A percentile compares a stretch with the other conserved stretches of the same genome.
Evolutionary conservation across 2,113 vertebrate species (phyloP).

Genomic region (Edolisoma coerulescens): DNA sequence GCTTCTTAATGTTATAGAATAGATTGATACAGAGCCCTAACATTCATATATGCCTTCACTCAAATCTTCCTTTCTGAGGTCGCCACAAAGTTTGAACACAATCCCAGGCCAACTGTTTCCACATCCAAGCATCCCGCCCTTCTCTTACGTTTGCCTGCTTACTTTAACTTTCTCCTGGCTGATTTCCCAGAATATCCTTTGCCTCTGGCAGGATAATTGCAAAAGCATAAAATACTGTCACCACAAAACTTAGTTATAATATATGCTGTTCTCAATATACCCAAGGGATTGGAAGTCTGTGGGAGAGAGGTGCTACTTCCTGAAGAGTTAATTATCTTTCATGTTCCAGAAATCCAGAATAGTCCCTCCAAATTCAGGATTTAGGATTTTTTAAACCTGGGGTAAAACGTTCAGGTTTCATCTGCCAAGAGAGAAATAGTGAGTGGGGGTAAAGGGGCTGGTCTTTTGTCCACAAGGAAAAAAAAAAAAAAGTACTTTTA

Average conservation of each 20-base stretch:
- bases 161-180: slow-evolving; percentile 45
- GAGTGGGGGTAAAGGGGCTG: not conserved
- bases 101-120: slow-evolving; percentile 1
- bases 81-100: not conserved
- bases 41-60: not conserved
- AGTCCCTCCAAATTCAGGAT: not conserved
- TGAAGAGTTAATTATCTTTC: slow-evolving; percentile 15
- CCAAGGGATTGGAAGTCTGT: not conserved
- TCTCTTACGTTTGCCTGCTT: slow-evolving; percentile 42
- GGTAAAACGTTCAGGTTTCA: not conserved
- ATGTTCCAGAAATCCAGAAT: not conserved
- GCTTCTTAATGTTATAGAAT: not conserved
- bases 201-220: slow-evolving; percentile 37
- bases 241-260: not conserved
- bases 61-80: not conserved
- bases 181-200: slow-evolving; percentile 46
- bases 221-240: not conserved
- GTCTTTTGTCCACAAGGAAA: not conserved
- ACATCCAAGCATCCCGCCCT: slow-evolving; percentile 39
- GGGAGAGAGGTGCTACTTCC: not conserved
- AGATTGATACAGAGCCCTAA: not conserved
- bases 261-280: not conserved
- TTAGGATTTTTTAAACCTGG: not conserved
- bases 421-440: not conserved
- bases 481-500: not conserved